These are phyloP conservation scores for Xiphias gladius DNA, from an alignment of 2,113 vertebrate genomes.

Conservation along the genomic window DNA sequence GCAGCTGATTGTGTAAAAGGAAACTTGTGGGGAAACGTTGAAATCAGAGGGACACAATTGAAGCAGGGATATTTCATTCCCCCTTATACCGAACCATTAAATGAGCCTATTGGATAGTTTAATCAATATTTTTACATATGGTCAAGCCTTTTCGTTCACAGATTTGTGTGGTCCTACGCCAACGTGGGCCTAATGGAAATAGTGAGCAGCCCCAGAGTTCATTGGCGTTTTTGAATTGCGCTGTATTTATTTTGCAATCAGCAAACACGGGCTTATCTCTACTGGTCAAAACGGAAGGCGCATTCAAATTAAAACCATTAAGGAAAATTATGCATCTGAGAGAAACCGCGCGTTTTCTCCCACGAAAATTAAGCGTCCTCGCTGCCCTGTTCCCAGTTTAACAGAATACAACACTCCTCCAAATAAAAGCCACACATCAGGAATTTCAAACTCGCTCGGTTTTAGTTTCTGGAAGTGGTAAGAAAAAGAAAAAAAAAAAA, in stretches of 20 bases:
- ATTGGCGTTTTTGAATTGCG: neutral
- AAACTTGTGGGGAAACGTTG: neutral
- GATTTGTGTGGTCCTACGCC: slow-evolving; percentile 3
- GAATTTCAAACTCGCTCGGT: neutral
- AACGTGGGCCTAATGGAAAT: slow-evolving; percentile 31
- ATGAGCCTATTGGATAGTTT: neutral
- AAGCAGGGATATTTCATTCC: neutral
- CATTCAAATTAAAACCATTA: slow-evolving; percentile 6
- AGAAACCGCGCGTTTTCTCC: neutral
- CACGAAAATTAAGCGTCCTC: neutral
- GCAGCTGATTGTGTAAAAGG: neutral
- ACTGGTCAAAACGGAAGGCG: neutral
- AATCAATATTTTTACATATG: neutral
- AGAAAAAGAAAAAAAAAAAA: neutral
- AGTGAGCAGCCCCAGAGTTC: neutral
- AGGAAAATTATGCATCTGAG: slow-evolving; percentile 16
- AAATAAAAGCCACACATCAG: slow-evolving; percentile 21
- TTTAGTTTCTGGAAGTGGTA: neutral
- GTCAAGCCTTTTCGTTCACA: neutral
- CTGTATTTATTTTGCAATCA: slow-evolving; percentile 3
- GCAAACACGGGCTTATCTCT: neutral
- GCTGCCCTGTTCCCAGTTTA: neutral
- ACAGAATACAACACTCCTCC: neutral
- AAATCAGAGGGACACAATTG: neutral
- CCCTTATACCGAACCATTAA: neutral